Percentiles rank a stretch among this genome's conserved stretches.
Conservation (phyloP, 2,797 vertebrate species). For the Muscicapa comitata region DNA sequence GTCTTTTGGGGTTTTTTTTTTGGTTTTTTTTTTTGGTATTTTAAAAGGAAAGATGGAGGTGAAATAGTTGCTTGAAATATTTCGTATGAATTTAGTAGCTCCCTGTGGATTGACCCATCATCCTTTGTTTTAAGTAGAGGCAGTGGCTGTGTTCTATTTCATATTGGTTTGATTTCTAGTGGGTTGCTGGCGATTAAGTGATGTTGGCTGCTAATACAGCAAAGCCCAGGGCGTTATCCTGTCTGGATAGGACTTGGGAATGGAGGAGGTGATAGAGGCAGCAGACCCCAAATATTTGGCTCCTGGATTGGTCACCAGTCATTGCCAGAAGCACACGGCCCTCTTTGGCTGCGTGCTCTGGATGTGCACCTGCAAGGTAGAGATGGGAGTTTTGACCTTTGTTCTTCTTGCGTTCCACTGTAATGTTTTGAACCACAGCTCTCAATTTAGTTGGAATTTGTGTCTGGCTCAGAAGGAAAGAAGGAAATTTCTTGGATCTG, state of each 20-base stretch:
- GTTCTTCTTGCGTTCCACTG: not conserved
- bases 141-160: not conserved
- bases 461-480: slow-evolving; percentile 46
- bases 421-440: slow-evolving; percentile 1
- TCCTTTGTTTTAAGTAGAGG: not conserved
- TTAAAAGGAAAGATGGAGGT: not conserved
- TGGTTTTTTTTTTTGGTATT: not conserved
- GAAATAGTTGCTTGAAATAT: not conserved
- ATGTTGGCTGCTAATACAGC: fast-evolving
- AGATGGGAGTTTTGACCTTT: not conserved
- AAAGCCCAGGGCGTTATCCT: not conserved
- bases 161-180: not conserved
- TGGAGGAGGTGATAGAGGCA: not conserved
- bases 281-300: not conserved
- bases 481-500: slow-evolving; percentile 53
- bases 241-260: not conserved
- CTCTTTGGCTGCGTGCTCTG: not conserved
- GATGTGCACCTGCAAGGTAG: not conserved
- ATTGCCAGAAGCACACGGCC: not conserved
- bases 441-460: slow-evolving; percentile 48
- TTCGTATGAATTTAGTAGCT: not conserved
- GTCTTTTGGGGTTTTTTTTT: not conserved
- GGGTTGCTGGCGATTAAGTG: not conserved
- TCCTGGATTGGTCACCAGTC: not conserved
- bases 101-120: not conserved